These are phyloP conservation scores for Stenodera caucasica DNA, from an alignment of 2,888 invertebrate genomes.

Conservation along the genomic window DNA sequence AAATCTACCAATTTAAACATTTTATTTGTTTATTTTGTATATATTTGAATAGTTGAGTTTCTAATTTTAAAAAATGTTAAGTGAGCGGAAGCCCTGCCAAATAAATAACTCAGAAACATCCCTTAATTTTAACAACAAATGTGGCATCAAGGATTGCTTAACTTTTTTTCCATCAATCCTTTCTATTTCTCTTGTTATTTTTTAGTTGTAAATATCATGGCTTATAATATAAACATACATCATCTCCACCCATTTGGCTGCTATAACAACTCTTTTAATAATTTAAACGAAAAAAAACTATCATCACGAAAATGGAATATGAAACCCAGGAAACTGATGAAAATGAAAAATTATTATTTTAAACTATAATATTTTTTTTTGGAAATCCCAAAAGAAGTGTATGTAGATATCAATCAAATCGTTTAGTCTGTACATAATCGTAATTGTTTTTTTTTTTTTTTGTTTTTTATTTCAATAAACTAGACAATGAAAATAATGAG, in stretches of 20 bases:
- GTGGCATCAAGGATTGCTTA: slow-evolving; percentile 24
- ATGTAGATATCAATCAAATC: background rate
- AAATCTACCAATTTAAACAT: slow-evolving; percentile 20
- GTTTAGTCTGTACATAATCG: background rate
- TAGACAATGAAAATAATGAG: slow-evolving; percentile 24
- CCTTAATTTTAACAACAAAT: slow-evolving; percentile 25
- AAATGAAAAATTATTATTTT: slow-evolving; percentile 35
- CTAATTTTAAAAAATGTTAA: slow-evolving; percentile 31
- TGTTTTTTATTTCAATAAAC: background rate
- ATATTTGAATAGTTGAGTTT: background rate
- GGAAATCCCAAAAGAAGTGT: too few species aligned
- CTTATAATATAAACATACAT: slow-evolving; percentile 24
- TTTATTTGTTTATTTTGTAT: slow-evolving; percentile 49
- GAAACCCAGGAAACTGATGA: slow-evolving; percentile 36
- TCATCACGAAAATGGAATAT: too few species aligned
- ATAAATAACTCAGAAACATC: slow-evolving; percentile 36
- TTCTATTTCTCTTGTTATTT: background rate
- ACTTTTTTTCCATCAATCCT: slow-evolving; percentile 20
- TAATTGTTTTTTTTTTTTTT: background rate
- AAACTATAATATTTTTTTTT: too few species aligned
- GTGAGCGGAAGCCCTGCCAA: slow-evolving; percentile 37
- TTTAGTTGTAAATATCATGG: slow-evolving; percentile 5
- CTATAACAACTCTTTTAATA: slow-evolving; percentile 36
- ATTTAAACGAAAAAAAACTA: slow-evolving; percentile 31
- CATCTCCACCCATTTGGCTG: slow-evolving; percentile 10